Evolutionary conservation across 2,113 vertebrate genomes (phyloP).

Genomic region (Macrotis lagotis): DNA sequence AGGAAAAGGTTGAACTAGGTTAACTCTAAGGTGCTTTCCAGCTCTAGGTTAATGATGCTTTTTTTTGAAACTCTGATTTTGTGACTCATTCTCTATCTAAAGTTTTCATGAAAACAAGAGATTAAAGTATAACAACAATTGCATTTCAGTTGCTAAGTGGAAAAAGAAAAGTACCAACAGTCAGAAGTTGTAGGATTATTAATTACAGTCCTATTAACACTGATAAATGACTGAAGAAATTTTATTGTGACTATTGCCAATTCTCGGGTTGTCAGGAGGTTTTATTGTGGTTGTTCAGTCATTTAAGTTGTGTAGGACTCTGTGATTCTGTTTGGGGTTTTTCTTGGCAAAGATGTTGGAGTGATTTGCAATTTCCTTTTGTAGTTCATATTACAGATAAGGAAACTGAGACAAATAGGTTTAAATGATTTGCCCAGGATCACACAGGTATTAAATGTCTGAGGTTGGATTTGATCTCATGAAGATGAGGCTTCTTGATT

Average conservation of each 20-base stretch:
- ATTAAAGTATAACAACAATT: background rate
- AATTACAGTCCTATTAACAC: background rate
- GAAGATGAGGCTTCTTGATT: background rate
- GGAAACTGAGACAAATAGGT: background rate
- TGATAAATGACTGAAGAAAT: conserved; percentile 32
- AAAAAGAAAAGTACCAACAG: conserved; percentile 1
- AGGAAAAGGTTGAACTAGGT: background rate
- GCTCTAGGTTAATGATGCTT: background rate
- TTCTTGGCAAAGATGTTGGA: background rate
- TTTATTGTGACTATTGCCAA: conserved; percentile 27
- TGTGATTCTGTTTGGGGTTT: background rate
- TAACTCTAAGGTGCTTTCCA: background rate
- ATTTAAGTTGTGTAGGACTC: too few species aligned
- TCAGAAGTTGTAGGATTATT: conserved; percentile 15
- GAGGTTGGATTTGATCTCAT: background rate
- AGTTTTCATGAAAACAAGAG: background rate
- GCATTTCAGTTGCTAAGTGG: background rate
- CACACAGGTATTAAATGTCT: background rate
- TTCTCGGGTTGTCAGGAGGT: background rate
- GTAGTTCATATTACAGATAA: background rate
- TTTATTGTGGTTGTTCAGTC: background rate
- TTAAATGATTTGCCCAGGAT: background rate
- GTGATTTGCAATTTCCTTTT: background rate
- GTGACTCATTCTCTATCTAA: background rate
- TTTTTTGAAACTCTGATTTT: background rate